These are phyloP conservation scores for Pantelozetes paolii DNA, from an alignment of 2,888 invertebrate species.

Conservation along the genomic window DNA sequence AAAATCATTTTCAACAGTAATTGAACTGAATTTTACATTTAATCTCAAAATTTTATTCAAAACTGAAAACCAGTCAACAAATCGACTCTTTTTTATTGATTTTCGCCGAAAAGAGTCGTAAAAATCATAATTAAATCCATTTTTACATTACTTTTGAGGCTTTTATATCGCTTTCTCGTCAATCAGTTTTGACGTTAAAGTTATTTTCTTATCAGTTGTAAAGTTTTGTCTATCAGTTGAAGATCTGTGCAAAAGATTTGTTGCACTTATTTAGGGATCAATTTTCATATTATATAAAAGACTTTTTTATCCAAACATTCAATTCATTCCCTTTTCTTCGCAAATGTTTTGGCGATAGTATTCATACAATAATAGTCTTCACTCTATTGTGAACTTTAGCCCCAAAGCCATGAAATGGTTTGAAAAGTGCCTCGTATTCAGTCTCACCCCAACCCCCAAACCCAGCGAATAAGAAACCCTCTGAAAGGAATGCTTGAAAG, in stretches of 20 bases:
- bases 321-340: background rate
- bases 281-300: background rate
- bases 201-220: background rate
- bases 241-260: background rate
- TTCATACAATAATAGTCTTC: background rate
- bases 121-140: no score
- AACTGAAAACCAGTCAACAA: no score
- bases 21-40: background rate
- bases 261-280: background rate
- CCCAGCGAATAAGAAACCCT: background rate
- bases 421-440: conserved; percentile 27
- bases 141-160: no score
- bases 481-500: conserved; percentile 16
- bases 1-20: conserved; percentile 11
- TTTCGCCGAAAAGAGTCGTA: no score
- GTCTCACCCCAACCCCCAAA: conserved; percentile 3
- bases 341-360: background rate
- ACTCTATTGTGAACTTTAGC: conserved; percentile 23
- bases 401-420: conserved; percentile 18
- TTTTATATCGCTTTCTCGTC: no score
- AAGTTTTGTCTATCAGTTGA: background rate
- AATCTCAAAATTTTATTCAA: no score
- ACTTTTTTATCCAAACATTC: background rate
- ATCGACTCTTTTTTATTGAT: no score
- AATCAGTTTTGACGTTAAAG: background rate